A percentile compares a stretch with the other conserved stretches of the same genome.
Conservation (phyloP, 2,888 invertebrate genomes). For the Caenorhabditis auriculariae region DNA sequence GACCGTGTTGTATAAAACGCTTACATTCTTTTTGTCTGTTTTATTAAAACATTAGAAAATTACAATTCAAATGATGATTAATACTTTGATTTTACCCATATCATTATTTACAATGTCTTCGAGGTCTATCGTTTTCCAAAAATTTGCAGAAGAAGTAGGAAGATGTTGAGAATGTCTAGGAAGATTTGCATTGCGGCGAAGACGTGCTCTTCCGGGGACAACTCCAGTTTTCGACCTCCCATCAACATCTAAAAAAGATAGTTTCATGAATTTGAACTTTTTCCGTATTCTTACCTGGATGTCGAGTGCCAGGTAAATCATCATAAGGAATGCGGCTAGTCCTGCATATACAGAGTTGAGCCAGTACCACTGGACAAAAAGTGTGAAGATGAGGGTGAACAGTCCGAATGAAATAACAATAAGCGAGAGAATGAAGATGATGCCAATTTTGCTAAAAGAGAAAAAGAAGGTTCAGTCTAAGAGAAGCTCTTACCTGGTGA, state of each 20-base stretch:
- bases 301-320: conserved; percentile 72
- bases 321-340: conserved; percentile 69
- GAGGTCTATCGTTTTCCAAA: conserved; percentile 36
- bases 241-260: conserved; percentile 69
- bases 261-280: neutral
- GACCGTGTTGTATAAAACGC: too few relatives aligned
- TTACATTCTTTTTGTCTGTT: too few relatives aligned
- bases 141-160: conserved; percentile 68
- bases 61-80: too few relatives aligned
- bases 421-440: conserved; percentile 67
- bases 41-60: neutral
- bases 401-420: conserved; percentile 69
- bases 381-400: conserved; percentile 61
- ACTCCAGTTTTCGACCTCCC: conserved; percentile 71
- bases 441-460: conserved; percentile 63
- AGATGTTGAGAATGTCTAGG: conserved; percentile 72
- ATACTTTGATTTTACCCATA: neutral
- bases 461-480: neutral
- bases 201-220: conserved; percentile 71
- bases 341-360: conserved; percentile 67
- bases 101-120: neutral
- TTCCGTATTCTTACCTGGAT: conserved; percentile 67
- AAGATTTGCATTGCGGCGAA: conserved; percentile 72
- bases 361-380: conserved; percentile 28
- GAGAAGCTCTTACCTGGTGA: conserved; percentile 37